Base-by-base conservation (phyloP, 2,113 vertebrate genomes). In the Camelus bactrianus region DNA sequence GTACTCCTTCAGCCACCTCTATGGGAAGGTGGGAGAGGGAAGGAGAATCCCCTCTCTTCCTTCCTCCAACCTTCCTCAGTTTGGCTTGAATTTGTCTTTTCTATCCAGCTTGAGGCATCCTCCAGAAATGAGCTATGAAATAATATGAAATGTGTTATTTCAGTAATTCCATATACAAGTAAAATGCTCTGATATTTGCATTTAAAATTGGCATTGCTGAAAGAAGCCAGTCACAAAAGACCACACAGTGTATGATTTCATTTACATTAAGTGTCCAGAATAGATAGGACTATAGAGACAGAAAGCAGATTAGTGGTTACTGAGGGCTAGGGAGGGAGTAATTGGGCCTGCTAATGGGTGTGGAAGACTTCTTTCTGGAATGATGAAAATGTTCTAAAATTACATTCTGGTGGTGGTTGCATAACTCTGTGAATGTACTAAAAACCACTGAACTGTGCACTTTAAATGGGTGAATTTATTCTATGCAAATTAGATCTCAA, bases 311-410 rank as follows among this genome's bases (percentile, higher is more conserved):
- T 50, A 85, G 48, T 22, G 48, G 42, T 60, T 77, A 46, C 56
- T 32, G 58, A 26, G 28, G 60, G 26, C 28, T 91, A 52, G 50
- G 14, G 86, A 92, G 38, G 3, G n/a, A n/a, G 26, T n/a, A 89
- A 87, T 54, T 79, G 77, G 22, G 26, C 72, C 64, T 95, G 19
- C 28, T 77, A 70, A 88, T 89, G 38, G n/a, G 60, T 81, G 1
- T 3, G 50, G 79, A 58, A 28, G 50, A 50, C 80, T 94, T 90
- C 62, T 90, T 91, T 90, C 48, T 14, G 10, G 24, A 28, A 76
- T 92, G 62, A 65, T 89, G 28, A 76, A 92, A 92, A 89, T 72
- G 24, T 67, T 87, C 76, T 94, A 79, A 96, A 93, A 93, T 96
- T 97, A 89, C 60, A 72, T 88, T 69, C 62, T 79, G 80, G 64